phyloP scores from a whole-genome alignment of 2,113 vertebrate species.

The Poeciliopsis occidentalis region DNA sequence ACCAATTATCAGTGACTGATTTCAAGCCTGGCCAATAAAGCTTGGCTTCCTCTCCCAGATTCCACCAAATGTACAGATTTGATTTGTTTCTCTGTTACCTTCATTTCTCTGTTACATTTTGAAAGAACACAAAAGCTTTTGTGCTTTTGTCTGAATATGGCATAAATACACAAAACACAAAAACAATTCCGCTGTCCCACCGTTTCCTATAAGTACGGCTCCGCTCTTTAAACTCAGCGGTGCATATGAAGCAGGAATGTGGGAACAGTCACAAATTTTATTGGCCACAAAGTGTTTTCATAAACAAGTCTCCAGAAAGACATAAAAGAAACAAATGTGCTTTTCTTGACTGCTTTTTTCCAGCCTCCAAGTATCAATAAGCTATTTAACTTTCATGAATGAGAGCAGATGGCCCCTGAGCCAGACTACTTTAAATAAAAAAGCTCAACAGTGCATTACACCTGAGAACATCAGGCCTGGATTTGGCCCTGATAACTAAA shows the following conservation, averaged over 20 bases:
- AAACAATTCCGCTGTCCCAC: background rate
- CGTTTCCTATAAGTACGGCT: background rate
- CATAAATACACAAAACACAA: background rate
- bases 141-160: too few relatives aligned
- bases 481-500: slow-evolving; percentile 47
- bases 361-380: slow-evolving; percentile 66
- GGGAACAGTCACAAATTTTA: background rate
- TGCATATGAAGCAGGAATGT: background rate
- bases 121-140: too few relatives aligned
- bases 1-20: too few relatives aligned
- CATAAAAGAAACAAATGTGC: slow-evolving; percentile 13
- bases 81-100: too few relatives aligned
- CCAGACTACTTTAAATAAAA: slow-evolving; percentile 23
- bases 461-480: slow-evolving; percentile 38
- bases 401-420: slow-evolving; percentile 7
- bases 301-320: slow-evolving; percentile 4
- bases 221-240: background rate
- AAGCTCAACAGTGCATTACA: slow-evolving; percentile 1
- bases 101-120: too few relatives aligned
- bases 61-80: too few relatives aligned
- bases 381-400: slow-evolving; percentile 71
- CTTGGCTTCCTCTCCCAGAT: too few relatives aligned
- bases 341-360: background rate
- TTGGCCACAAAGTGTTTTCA: slow-evolving; percentile 13
- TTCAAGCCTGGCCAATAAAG: too few relatives aligned